Percentiles rank a stretch among this genome's conserved stretches.
Evolutionary conservation across 1,140 invertebrate species (phyloP).

Genomic region (Mactra quadrangularis): DNA sequence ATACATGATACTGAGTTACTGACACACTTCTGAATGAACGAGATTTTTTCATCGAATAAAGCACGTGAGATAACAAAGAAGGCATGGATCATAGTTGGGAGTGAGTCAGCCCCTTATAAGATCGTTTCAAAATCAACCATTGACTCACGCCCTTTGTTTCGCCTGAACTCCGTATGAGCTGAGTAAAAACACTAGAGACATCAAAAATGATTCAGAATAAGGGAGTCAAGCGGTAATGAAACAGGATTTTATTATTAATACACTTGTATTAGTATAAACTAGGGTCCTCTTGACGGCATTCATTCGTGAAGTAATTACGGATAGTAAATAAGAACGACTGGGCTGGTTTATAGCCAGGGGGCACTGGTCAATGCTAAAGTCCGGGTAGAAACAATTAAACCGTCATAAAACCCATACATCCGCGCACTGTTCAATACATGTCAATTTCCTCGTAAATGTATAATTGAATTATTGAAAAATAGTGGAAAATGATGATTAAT

Average conservation of each 20-base stretch:
- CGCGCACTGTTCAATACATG: not conserved
- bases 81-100: too few relatives aligned
- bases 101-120: constrained; percentile 32
- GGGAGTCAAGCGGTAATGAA: constrained; percentile 13
- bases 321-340: constrained; percentile 1
- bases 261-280: not conserved
- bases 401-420: not conserved
- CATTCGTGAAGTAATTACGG: constrained; percentile 23
- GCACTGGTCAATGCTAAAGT: constrained; percentile 8
- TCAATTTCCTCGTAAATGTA: too few relatives aligned
- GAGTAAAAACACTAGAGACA: constrained; percentile 13
- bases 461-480: too few relatives aligned
- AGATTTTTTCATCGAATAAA: too few relatives aligned
- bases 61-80: too few relatives aligned
- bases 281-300: not conserved
- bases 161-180: constrained; percentile 1
- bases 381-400: constrained; percentile 6
- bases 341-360: too few relatives aligned
- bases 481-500: too few relatives aligned
- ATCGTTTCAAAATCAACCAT: constrained; percentile 14
- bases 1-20: too few relatives aligned
- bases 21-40: too few relatives aligned
- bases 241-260: constrained; percentile 28
- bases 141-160: constrained; percentile 42
- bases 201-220: constrained; percentile 11